A percentile compares a stretch with the other conserved stretches of the same genome.
These are phyloP conservation scores for Craseonycteris thonglongyai DNA, from an alignment of 2,113 vertebrate species.

Conservation along the genomic window DNA sequence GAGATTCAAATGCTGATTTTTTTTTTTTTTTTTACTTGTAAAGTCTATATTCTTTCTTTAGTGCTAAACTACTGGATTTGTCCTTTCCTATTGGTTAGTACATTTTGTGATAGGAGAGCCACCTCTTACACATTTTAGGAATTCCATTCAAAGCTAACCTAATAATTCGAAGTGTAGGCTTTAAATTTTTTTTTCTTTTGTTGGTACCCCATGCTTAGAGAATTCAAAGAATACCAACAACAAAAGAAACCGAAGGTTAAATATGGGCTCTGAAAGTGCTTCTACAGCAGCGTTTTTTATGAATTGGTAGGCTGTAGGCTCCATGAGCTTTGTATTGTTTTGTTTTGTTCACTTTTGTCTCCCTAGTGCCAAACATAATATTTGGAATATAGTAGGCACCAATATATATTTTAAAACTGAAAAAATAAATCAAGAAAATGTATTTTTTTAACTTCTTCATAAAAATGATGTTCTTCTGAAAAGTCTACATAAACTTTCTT, in stretches of 20 bases:
- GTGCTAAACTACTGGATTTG: not conserved
- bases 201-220: not conserved
- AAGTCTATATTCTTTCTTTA: not conserved
- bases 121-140: not conserved
- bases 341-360: not conserved
- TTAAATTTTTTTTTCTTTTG: not conserved
- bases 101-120: not conserved
- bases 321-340: not conserved
- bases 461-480: not conserved
- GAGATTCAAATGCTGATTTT: not conserved
- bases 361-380: not conserved
- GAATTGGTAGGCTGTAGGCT: not conserved
- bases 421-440: not conserved
- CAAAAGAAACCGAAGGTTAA: not conserved
- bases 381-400: not conserved
- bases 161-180: not conserved
- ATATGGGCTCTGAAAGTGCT: not conserved
- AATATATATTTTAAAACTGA: not conserved
- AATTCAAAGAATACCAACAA: not conserved
- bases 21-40: not conserved
- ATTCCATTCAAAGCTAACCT: not conserved
- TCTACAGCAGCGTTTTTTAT: not conserved
- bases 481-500: not conserved
- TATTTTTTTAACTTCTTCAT: not conserved
- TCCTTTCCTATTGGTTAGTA: not conserved